phyloP scores from a whole-genome alignment of 53 echinoderm and acorn worm genomes.

The Zoroaster sp. region DNA sequence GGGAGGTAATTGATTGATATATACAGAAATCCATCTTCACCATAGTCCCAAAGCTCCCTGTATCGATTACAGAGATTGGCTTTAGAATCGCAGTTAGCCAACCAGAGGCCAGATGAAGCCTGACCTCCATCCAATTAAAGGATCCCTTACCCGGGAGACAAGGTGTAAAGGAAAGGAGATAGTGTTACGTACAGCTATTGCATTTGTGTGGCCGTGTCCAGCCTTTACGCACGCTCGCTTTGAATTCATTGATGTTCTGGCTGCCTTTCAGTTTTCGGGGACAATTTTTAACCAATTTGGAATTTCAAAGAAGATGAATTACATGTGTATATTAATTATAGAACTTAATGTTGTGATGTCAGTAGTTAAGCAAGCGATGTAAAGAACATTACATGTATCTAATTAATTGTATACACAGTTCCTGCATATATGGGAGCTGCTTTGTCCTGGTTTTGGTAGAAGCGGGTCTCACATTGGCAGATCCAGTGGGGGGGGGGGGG shows the following conservation, averaged over 20 bases:
- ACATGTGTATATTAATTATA: too few species aligned
- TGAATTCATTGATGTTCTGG: neutral
- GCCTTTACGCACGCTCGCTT: neutral
- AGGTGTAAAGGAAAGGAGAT: neutral
- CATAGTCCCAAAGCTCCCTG: neutral
- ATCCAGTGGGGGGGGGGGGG: too few species aligned
- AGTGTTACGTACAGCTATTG: neutral
- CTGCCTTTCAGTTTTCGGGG: neutral
- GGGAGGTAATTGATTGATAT: neutral
- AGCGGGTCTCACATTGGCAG: too few species aligned
- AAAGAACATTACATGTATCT: too few species aligned
- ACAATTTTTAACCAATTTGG: too few species aligned
- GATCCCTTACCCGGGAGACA: neutral
- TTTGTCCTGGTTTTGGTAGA: too few species aligned
- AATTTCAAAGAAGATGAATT: too few species aligned
- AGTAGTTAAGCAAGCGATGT: too few species aligned
- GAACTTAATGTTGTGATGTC: too few species aligned
- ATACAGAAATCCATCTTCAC: neutral
- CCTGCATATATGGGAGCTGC: too few species aligned
- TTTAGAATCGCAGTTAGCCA: neutral
- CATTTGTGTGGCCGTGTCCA: neutral
- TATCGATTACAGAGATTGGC: neutral
- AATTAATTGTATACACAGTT: too few species aligned
- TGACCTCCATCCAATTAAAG: constrained; percentile 22
- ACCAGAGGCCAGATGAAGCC: constrained; percentile 1